A percentile compares a stretch with the other conserved stretches of the same genome.
These are phyloP conservation scores for Hydra vulgaris DNA, from an alignment of 30 jellyfish, hydroid and myxozoan genomes.

Conservation along the genomic window DNA sequence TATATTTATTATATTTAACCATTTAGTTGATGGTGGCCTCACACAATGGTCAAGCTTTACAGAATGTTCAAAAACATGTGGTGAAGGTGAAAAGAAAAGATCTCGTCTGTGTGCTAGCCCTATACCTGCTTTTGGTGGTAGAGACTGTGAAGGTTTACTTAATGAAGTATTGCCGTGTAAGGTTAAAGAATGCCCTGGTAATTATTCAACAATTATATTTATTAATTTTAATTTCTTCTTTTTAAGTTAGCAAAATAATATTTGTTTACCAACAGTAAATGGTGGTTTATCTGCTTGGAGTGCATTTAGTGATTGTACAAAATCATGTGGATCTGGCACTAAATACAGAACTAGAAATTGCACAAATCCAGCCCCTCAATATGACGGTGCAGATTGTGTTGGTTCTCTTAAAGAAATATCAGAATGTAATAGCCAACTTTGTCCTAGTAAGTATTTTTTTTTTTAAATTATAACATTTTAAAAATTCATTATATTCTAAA, in stretches of 20 bases:
- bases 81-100: conserved; percentile 44
- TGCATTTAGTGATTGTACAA: conserved; percentile 14
- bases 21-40: conserved; percentile 55
- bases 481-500: too few relatives aligned
- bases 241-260: not conserved
- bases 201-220: too few relatives aligned
- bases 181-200: not conserved
- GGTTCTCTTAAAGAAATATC: conserved; percentile 5
- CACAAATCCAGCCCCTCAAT: conserved; percentile 18
- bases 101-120: conserved; percentile 56
- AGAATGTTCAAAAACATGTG: conserved; percentile 53
- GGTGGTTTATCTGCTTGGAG: conserved; percentile 34
- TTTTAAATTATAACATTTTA: too few relatives aligned
- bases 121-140: conserved; percentile 63
- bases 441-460: not conserved
- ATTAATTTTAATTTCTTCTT: not conserved
- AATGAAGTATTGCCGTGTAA: not conserved
- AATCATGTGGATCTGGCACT: conserved; percentile 12
- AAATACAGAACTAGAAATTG: conserved; percentile 16
- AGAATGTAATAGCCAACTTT: not conserved
- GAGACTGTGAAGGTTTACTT: conserved; percentile 40
- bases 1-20: not conserved
- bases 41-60: conserved; percentile 65
- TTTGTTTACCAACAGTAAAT: conserved; percentile 16
- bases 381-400: conserved; percentile 10